Base-by-base conservation (phyloP, 1,140 invertebrate genomes). In the Danaus melanippus region DNA sequence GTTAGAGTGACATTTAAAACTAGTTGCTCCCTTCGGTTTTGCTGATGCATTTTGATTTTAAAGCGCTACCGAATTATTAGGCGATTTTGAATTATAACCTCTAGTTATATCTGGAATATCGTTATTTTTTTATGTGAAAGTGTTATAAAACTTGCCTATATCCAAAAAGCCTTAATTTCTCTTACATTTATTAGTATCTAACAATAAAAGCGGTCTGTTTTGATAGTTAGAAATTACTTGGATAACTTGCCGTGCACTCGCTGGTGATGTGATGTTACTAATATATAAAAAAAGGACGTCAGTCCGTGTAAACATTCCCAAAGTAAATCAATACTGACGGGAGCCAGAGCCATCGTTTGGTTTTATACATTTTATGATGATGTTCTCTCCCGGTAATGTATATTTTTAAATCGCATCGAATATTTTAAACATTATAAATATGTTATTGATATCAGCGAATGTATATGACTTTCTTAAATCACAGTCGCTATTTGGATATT, bases 321-420 rank as follows among this genome's bases (percentile, higher is more conserved):
- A 74, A 79, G 76, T 82, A 84, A 84, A 82, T 85, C 78, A 79
- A 79, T 83, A 71, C 67, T 62, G 66, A 61, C 66, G 56, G 55
- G 52, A 68, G 64, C 67, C 60, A 64, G 55, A 75, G 52, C 64
- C 69, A 74, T 72, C 66, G 76, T 79, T 83, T 75, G 64, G 62
- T 76, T 76, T 77, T 73, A 78, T 68, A 68, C 69, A 69, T 81
- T 84, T 84, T 84, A 85, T 75, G 82, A 85, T 80, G 74, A 82
- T 83, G 71, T 66, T 74, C 66, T 68, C 58, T 58, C 60, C 54
- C 59, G 61, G 64, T 67, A 69, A 66, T 71, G 69, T 67, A 73
- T 76, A 77, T 79, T 79, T 81, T 72, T 69, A 69, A 67, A 61
- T 60, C 57, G 45, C 63, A 55, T 60, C 55, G 47, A 48, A 58